Base-by-base conservation (phyloP, 2,113 vertebrate genomes). In the Nibea albiflora region DNA sequence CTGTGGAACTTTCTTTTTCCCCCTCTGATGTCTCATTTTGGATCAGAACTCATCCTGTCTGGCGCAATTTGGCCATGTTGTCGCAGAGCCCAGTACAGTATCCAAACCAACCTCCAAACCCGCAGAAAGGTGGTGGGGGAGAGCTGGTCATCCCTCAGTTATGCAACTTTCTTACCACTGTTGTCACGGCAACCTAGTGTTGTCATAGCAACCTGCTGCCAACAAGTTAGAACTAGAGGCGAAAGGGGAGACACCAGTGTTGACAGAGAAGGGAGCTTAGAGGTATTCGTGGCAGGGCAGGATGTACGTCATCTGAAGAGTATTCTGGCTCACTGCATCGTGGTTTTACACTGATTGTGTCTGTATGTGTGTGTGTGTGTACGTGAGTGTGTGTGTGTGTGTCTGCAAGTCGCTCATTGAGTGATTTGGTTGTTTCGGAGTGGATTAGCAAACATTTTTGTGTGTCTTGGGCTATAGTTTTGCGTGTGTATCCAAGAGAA, bases 131-230 rank as follows among this genome's bases (percentile, higher is more conserved):
- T 12, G 31, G 39, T 1, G n/a, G 49, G 24, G 74, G 74, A 50
- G 75, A 63, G 56, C 24, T 52, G 76, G 72, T 83, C 86, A 81
- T 79, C 80, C 11, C 79, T 66, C n/a, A 31, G 39, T 91, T 92
- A 91, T 75, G 85, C 82, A 88, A 93, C 49, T 49, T 15, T 62
- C 56, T 54, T 7, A 24, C 67, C 52, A 16, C 50, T 22, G 58
- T 64, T 70, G 71, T 35, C 78, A 76, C 70, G 79, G 78, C 52
- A 81, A 72, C 56, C 26, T 2, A 5, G 22, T 54, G 66, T 87
- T 88, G 85, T 63, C 84, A 90, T 85, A 64, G 88, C 77, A 88
- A 91, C 88, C 15, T 1, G 52, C 47, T 50, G 65, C 76, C 85
- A 92, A 85, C 72, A 87, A 63, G 46, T 83, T 67, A 62, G 76